Percentiles rank a stretch among this genome's conserved stretches.
These are phyloP conservation scores for Tiaroga cobitis DNA, from an alignment of 2,797 vertebrate species.

Conservation along the genomic window DNA sequence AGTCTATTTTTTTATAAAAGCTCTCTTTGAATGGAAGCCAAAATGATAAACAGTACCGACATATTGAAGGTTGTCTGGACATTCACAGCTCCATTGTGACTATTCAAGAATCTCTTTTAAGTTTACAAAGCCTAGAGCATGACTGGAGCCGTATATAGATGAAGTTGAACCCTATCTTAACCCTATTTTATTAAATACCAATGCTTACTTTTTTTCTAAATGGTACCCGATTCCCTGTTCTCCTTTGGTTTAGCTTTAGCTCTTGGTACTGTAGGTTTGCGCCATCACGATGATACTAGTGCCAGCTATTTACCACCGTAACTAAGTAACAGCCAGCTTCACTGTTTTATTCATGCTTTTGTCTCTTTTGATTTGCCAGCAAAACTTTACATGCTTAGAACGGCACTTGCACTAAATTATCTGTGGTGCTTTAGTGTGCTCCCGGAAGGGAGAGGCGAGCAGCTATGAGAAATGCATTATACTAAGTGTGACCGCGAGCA, in stretches of 20 bases:
- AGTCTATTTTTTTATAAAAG: background rate
- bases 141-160: background rate
- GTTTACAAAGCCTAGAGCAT: background rate
- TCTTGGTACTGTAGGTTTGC: background rate
- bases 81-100: background rate
- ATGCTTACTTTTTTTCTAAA: background rate
- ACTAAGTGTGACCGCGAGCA: background rate
- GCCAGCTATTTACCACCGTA: background rate
- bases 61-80: background rate
- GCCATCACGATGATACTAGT: background rate
- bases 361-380: background rate
- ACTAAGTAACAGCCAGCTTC: background rate
- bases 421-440: background rate
- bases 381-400: background rate
- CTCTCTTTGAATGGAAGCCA: background rate
- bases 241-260: background rate
- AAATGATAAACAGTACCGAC: background rate
- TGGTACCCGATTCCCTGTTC: background rate
- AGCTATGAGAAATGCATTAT: background rate
- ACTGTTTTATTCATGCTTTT: constrained; percentile 18
- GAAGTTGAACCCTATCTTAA: too few relatives aligned
- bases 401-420: background rate
- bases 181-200: too few relatives aligned
- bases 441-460: background rate
- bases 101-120: background rate